Evolutionary conservation across 2,888 invertebrate species (phyloP).

Genomic region (Eutolmus rufibarbis): DNA sequence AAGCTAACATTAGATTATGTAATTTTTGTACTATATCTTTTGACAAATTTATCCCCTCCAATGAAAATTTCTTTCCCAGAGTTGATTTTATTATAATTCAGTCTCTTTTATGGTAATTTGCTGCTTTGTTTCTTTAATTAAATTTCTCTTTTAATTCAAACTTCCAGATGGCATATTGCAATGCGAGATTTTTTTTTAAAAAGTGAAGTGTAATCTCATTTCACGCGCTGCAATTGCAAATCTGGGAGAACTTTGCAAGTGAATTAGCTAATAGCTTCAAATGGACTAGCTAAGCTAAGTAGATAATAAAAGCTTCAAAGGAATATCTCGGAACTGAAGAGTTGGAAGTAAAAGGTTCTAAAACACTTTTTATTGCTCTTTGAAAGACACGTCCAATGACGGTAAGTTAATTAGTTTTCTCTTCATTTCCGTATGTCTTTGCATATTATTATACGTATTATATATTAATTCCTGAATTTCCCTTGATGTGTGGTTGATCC

Average conservation of each 20-base stretch:
- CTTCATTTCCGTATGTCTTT: no score
- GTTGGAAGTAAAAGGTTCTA: no score
- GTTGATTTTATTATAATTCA: neutral
- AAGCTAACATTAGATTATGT: neutral
- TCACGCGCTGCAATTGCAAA: neutral
- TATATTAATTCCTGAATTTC: no score
- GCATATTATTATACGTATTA: no score
- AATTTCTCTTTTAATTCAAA: neutral
- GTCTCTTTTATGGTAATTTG: neutral
- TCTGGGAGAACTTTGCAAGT: neutral
- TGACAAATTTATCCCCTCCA: neutral
- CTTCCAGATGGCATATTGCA: neutral
- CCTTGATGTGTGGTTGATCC: no score
- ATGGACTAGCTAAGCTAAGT: neutral
- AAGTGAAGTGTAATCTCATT: neutral
- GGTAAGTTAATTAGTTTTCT: no score
- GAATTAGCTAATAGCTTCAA: no score
- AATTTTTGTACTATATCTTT: neutral
- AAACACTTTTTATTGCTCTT: no score
- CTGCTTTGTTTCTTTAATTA: neutral
- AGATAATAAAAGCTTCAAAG: no score
- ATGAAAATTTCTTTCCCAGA: neutral
- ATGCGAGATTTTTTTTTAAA: neutral
- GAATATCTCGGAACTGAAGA: no score
- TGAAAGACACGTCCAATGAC: no score